phyloP scores from a whole-genome alignment of 2,113 vertebrate genomes.

The Arothron firmamentum region DNA sequence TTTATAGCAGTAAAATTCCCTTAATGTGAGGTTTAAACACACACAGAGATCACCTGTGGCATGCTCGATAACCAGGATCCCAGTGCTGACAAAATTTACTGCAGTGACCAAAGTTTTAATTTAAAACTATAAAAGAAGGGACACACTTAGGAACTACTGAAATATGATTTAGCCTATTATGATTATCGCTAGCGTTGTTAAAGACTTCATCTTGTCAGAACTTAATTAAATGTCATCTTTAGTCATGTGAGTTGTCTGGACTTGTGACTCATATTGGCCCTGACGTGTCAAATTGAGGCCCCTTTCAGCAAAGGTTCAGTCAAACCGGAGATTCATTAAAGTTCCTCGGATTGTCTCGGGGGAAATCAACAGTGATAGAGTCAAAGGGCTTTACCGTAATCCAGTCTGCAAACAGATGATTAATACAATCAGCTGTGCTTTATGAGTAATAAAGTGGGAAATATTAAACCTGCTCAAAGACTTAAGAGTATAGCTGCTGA shows the following conservation, averaged over 20 bases:
- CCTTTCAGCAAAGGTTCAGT: conserved; percentile 40
- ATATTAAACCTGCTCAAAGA: conserved; percentile 57
- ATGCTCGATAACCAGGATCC: neutral
- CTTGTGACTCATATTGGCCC: conserved; percentile 35
- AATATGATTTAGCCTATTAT: neutral
- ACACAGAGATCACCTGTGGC: conserved; percentile 5
- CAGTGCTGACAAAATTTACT: neutral
- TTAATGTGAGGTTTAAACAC: conserved; percentile 18
- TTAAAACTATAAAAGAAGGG: neutral
- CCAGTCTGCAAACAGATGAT: conserved; percentile 57
- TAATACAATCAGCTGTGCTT: conserved; percentile 56
- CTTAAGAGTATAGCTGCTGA: conserved; percentile 45
- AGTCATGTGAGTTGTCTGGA: conserved; percentile 36
- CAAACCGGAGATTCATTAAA: conserved; percentile 70
- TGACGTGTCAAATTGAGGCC: conserved; percentile 46
- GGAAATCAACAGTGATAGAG: conserved; percentile 69
- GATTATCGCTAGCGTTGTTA: neutral
- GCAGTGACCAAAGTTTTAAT: neutral
- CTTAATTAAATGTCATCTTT: conserved; percentile 49
- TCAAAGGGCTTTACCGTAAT: conserved; percentile 62
- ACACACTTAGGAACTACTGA: neutral
- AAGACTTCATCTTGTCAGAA: conserved; percentile 19
- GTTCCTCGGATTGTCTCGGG: conserved; percentile 53
- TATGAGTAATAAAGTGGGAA: conserved; percentile 68
- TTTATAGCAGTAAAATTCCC: conserved; percentile 11